These are phyloP conservation scores for Allophyes oxyacanthae DNA, from an alignment of 2,888 invertebrate genomes.

Conservation along the genomic window DNA sequence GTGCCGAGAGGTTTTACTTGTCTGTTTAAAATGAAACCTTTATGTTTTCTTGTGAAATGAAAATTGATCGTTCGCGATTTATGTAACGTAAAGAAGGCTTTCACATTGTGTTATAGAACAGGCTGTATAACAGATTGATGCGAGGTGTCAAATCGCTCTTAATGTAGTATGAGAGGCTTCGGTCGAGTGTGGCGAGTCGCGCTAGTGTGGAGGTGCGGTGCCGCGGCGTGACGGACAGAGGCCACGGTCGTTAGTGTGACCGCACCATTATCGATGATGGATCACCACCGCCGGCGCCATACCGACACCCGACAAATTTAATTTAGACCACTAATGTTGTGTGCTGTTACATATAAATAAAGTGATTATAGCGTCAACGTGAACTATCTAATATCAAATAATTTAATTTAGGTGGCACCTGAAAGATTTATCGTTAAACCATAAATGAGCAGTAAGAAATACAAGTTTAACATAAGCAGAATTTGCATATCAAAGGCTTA, in stretches of 20 bases:
- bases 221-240: conserved; percentile 62
- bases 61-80: conserved; percentile 32
- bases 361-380: conserved; percentile 61
- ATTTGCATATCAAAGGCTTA: conserved; percentile 2
- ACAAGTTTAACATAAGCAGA: background rate
- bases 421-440: conserved; percentile 13
- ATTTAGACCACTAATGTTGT: conserved; percentile 83
- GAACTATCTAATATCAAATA: conserved; percentile 28
- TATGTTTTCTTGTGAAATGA: conserved; percentile 40
- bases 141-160: conserved; percentile 45
- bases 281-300: conserved; percentile 80
- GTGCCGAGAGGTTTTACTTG: conserved; percentile 33
- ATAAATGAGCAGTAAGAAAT: background rate
- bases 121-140: conserved; percentile 36
- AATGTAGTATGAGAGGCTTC: conserved; percentile 19
- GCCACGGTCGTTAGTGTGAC: conserved; percentile 80
- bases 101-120: conserved; percentile 17
- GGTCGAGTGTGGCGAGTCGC: conserved; percentile 15
- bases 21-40: conserved; percentile 23
- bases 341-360: conserved; percentile 67
- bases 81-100: conserved; percentile 23
- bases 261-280: conserved; percentile 85
- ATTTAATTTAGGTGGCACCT: conserved; percentile 3
- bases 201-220: conserved; percentile 17
- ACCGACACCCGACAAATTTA: conserved; percentile 85